These are phyloP conservation scores for Grammomys dolichurus DNA, from an alignment of 2,113 vertebrate species.

Conservation along the genomic window DNA sequence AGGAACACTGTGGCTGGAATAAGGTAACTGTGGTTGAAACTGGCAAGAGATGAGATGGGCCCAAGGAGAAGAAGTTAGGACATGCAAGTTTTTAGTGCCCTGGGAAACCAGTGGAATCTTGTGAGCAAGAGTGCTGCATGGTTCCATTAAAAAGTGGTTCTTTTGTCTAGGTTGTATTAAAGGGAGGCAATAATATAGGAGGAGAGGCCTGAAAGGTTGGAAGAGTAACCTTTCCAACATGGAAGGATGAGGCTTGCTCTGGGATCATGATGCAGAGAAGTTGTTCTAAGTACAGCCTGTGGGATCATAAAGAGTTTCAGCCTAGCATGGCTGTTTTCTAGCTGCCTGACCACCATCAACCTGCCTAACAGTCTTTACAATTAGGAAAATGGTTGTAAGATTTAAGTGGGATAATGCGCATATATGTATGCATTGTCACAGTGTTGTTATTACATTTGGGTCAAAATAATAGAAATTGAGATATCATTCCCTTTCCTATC, in stretches of 20 bases:
- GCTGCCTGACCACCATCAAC: not conserved
- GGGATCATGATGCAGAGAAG: not conserved
- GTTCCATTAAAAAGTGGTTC: not conserved
- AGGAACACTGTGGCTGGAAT: conserved; percentile 22
- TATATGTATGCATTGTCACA: not conserved
- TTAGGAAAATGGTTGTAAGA: not conserved
- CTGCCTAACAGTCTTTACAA: conserved; percentile 13
- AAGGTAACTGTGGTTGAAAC: conserved; percentile 28
- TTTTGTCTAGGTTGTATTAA: conserved; percentile 10
- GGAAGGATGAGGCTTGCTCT: not conserved
- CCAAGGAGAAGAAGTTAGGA: not conserved
- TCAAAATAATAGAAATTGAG: conserved; percentile 14
- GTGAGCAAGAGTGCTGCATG: not conserved
- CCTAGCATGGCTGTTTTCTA: not conserved
- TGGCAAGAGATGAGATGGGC: conserved; percentile 4
- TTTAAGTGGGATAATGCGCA: conserved; percentile 33
- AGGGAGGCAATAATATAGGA: not conserved
- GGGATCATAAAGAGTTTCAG: not conserved
- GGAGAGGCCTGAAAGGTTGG: not conserved
- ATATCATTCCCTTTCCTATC: conserved; percentile 9
- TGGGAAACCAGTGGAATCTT: conserved; percentile 23
- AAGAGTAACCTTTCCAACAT: not conserved
- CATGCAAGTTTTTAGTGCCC: not conserved
- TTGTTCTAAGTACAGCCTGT: conserved; percentile 27
- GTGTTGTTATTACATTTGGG: not conserved